A percentile compares a stretch with the other conserved stretches of the same genome.
These are phyloP conservation scores for Cheilosia pagana DNA, from an alignment of 2,888 invertebrate species.

Conservation along the genomic window DNA sequence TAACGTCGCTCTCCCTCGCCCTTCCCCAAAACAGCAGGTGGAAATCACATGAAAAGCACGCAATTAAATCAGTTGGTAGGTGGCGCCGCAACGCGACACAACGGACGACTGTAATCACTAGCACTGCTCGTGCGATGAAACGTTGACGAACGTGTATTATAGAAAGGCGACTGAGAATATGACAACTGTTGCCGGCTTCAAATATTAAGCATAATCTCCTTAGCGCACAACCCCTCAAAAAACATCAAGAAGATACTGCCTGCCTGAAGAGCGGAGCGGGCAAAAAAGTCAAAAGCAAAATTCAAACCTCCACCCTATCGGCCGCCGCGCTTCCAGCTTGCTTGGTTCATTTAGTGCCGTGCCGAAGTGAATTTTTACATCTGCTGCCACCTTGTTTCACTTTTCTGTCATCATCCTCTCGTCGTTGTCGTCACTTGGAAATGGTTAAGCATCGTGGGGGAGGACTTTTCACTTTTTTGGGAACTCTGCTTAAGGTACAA, in stretches of 20 bases:
- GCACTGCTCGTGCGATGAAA: conserved; percentile 21
- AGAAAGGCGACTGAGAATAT: conserved; percentile 67
- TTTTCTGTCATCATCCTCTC: conserved; percentile 74
- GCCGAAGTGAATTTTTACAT: conserved; percentile 75
- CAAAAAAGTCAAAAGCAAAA: conserved; percentile 39
- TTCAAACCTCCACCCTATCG: conserved; percentile 23
- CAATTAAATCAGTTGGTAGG: conserved; percentile 51
- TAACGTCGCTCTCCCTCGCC: not conserved
- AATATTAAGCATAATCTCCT: conserved; percentile 72
- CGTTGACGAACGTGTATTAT: conserved; percentile 36
- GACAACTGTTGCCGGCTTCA: conserved; percentile 74
- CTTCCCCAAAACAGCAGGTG: conserved; percentile 59
- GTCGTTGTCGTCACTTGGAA: conserved; percentile 54
- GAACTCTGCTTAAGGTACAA: conserved; percentile 57
- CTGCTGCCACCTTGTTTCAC: conserved; percentile 73
- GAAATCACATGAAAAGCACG: conserved; percentile 55
- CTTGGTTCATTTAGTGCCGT: conserved; percentile 71
- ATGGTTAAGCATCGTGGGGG: not conserved
- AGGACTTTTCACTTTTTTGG: conserved; percentile 17
- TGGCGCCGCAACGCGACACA: conserved; percentile 1
- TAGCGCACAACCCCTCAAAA: conserved; percentile 27
- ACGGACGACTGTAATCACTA: not conserved
- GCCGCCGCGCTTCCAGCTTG: conserved; percentile 16
- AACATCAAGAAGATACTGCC: conserved; percentile 19
- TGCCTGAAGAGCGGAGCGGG: not conserved